Evolutionary conservation across 2,797 vertebrate species (phyloP), one percentile per base, ranked within the genome.

Genomic region (Nothura maculosa): DNA sequence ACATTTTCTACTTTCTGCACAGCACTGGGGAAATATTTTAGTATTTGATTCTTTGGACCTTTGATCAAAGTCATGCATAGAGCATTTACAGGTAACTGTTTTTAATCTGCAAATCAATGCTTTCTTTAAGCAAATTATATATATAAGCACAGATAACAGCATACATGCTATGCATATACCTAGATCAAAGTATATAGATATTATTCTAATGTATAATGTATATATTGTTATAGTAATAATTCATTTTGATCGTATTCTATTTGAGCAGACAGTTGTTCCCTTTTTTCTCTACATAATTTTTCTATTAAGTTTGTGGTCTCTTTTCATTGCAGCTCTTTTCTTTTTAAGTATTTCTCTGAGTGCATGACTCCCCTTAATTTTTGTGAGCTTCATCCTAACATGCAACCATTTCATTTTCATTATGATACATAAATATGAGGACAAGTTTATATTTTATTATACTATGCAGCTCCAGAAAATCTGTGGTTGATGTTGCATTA

Each of bases 111-210:
- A 36, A 61, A 83, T 64, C 64, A 6, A 0, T 45, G 22, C n/a
- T 76, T 88, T 6, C n/a, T 17, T 30, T 5, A 64, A 73, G 25
- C 4, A 76, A 86, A 32, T 15, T 36, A 2, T 36, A 1, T 20
- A 19, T n/a, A 58, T 30, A 22, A 6, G 3, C 72, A 32, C 1
- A 40, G 6, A 9, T 27, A 62, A 45, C 50, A 30, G 30, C 19
- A 10, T 72, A 19, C 24, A 28, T 69, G 60, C 0, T 2, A 20
- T 45, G 36, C 0, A 0, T 25, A 28, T 10, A 12, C 3, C 11
- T 38, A 61, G 4, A 22, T 32, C 21, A 88, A 80, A 93, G 60
- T 4, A 1, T 45, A 3, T 14, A 12, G 40, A 54, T 54, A 54
- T 54, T 54, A 22, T 61, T 25, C 30, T 36, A 25, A 61, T 38